Conservation (phyloP, 2,797 vertebrate genomes). For the Sebastolobus alascanus region DNA sequence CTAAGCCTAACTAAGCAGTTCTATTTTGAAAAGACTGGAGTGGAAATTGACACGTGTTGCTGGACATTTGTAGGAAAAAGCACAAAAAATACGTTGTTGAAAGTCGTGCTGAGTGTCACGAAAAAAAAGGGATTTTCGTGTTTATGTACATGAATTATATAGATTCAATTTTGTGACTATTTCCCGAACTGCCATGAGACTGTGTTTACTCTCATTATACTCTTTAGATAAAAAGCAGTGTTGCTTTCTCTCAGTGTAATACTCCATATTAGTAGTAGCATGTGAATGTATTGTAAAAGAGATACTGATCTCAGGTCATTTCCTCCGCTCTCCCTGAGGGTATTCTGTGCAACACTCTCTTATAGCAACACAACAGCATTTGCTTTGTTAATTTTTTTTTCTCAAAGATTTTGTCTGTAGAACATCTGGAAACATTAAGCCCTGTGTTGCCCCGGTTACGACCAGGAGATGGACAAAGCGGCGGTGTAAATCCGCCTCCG, state of each 20-base stretch:
- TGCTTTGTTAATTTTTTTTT: slow-evolving; percentile 11
- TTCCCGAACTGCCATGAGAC: too few relatives aligned
- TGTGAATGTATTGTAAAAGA: not conserved
- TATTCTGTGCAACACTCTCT: not conserved
- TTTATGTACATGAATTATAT: too few relatives aligned
- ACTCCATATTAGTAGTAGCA: not conserved
- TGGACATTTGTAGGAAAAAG: too few relatives aligned
- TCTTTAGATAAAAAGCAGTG: not conserved
- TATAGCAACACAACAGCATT: slow-evolving; percentile 23
- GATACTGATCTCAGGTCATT: not conserved
- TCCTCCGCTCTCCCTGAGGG: not conserved
- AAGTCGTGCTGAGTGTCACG: too few relatives aligned
- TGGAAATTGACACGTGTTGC: too few relatives aligned
- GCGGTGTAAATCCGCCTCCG: slow-evolving; percentile 16
- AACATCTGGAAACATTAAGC: slow-evolving; percentile 57
- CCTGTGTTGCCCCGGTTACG: not conserved
- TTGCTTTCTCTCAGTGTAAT: not conserved
- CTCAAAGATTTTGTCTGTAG: slow-evolving; percentile 8
- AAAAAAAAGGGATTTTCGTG: too few relatives aligned
- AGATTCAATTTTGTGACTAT: too few relatives aligned
- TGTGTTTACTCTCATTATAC: not conserved
- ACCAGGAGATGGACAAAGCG: slow-evolving; percentile 2
- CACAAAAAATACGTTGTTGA: too few relatives aligned
- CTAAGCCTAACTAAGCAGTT: too few relatives aligned
- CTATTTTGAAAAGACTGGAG: too few relatives aligned